A percentile compares a stretch with the other conserved stretches of the same genome.
phyloP scores from a whole-genome alignment of 1,140 invertebrate species.

The Penaeus japonicus region DNA sequence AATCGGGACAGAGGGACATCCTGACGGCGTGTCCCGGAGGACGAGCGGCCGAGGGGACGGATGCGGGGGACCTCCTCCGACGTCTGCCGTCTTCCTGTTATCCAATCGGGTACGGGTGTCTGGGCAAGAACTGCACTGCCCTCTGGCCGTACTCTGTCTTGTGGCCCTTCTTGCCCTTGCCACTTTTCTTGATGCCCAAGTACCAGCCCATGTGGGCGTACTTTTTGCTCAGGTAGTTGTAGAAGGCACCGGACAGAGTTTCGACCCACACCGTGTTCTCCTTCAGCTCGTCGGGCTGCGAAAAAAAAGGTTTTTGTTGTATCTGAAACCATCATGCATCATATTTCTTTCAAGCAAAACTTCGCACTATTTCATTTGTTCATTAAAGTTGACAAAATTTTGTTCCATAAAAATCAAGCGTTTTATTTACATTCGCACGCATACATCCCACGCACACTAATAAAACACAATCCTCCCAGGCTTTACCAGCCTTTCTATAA shows the following conservation, averaged over 20 bases:
- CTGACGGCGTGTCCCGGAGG: too few relatives aligned
- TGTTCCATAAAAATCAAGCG: too few relatives aligned
- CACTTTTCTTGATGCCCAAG: slow-evolving; percentile 73
- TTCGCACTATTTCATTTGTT: too few relatives aligned
- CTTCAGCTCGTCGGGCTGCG: slow-evolving; percentile 66
- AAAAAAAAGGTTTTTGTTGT: slow-evolving; percentile 50
- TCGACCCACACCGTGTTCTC: slow-evolving; percentile 72
- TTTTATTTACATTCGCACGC: too few relatives aligned
- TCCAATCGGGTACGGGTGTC: slow-evolving; percentile 63
- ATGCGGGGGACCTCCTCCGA: too few relatives aligned
- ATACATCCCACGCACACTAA: too few relatives aligned
- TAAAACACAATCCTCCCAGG: too few relatives aligned
- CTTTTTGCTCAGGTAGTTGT: slow-evolving; percentile 68
- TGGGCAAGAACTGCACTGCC: slow-evolving; percentile 71
- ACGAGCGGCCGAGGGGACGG: too few relatives aligned
- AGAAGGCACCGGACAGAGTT: slow-evolving; percentile 69
- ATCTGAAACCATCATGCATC: neutral
- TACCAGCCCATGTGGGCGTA: slow-evolving; percentile 72
- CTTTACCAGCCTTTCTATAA: too few relatives aligned
- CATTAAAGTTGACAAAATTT: too few relatives aligned
- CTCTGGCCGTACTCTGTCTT: slow-evolving; percentile 71
- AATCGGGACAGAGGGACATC: too few relatives aligned
- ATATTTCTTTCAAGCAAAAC: neutral
- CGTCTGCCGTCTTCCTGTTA: neutral
- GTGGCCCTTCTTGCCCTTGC: slow-evolving; percentile 70